Conservation (phyloP, 2,113 vertebrate species). For the Gadus macrocephalus region DNA sequence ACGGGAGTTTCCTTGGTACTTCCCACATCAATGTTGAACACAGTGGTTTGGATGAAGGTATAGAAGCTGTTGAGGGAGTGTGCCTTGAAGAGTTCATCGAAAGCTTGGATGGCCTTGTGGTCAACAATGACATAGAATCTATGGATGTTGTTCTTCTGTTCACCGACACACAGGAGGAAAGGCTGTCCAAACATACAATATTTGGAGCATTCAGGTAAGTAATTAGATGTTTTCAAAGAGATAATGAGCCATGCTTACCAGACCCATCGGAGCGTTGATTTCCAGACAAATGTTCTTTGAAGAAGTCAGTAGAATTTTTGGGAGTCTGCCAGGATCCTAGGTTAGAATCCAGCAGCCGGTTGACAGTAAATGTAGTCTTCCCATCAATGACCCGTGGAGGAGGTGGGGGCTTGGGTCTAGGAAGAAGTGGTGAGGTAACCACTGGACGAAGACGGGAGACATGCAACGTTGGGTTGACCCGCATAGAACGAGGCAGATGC, state of each 20-base stretch:
- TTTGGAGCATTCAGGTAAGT: not conserved
- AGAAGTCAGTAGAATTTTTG: conserved; percentile 12
- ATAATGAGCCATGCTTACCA: not conserved
- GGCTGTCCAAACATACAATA: conserved; percentile 8
- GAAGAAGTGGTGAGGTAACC: too few relatives aligned
- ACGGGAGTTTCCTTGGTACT: conserved; percentile 1
- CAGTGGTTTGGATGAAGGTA: not conserved
- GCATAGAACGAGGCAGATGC: too few relatives aligned
- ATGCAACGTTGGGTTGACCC: too few relatives aligned
- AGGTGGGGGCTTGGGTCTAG: not conserved
- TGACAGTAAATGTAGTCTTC: too few relatives aligned
- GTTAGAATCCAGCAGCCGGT: not conserved
- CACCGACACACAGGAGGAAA: conserved; percentile 17
- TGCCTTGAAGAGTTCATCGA: conserved; percentile 22
- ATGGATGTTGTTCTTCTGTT: conserved; percentile 9
- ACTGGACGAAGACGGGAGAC: too few relatives aligned
- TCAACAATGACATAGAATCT: conserved; percentile 17
- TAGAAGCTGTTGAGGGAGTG: conserved; percentile 9
- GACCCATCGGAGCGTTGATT: not conserved
- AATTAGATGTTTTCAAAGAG: not conserved
- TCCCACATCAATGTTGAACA: not conserved
- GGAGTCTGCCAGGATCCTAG: conserved; percentile 12
- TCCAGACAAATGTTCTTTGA: not conserved
- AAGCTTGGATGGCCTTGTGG: conserved; percentile 17
- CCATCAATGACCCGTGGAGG: not conserved